Evolutionary conservation across 2,888 invertebrate genomes (phyloP).

Genomic region (Hecatera dysodea): DNA sequence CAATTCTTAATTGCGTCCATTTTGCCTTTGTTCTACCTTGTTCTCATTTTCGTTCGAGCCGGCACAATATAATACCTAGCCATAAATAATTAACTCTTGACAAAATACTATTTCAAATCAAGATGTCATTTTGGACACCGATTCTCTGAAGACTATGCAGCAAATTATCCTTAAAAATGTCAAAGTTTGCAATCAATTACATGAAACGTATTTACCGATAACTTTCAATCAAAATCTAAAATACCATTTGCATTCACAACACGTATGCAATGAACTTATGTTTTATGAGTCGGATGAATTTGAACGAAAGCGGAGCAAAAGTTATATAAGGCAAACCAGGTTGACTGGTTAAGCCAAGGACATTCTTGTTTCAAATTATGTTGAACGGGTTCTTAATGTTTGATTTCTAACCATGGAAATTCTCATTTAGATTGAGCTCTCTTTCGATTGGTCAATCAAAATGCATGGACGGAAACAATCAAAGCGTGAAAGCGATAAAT

Average conservation of each 20-base stretch:
- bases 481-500: too few relatives aligned
- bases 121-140: not conserved
- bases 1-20: too few relatives aligned
- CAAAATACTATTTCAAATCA: too few relatives aligned
- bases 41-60: too few relatives aligned
- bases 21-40: too few relatives aligned
- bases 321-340: conserved; percentile 5
- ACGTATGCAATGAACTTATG: conserved; percentile 38
- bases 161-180: not conserved
- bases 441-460: too few relatives aligned
- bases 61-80: too few relatives aligned
- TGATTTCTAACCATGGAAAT: too few relatives aligned
- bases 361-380: not conserved
- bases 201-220: not conserved
- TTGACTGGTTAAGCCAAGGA: not conserved
- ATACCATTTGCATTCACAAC: conserved; percentile 22
- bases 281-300: conserved; percentile 33
- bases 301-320: conserved; percentile 2
- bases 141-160: not conserved
- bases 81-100: too few relatives aligned
- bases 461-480: too few relatives aligned
- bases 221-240: conserved; percentile 35
- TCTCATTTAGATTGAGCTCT: too few relatives aligned
- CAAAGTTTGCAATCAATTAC: not conserved
- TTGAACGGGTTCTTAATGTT: too few relatives aligned